A percentile compares a stretch with the other conserved stretches of the same genome.
These are phyloP conservation scores for Drosophila subsilvestris DNA, from an alignment of 2,888 invertebrate genomes.

Conservation along the genomic window DNA sequence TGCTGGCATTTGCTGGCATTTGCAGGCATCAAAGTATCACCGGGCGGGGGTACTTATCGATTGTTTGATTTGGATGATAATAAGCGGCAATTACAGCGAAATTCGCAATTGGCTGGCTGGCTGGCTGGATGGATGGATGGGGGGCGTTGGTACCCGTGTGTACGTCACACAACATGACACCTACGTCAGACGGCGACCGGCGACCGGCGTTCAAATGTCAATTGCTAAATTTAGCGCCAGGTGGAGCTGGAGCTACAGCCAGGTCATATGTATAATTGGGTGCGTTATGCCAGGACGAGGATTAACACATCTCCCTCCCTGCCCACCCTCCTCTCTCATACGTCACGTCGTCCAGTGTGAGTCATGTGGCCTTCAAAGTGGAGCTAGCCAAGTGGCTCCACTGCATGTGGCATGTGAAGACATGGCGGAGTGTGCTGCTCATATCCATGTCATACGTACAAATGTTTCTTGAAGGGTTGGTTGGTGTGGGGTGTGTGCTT, in stretches of 20 bases:
- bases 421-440: neutral
- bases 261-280: neutral
- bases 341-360: neutral
- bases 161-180: conserved; percentile 64
- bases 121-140: neutral
- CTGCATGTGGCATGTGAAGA: neutral
- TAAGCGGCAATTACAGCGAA: conserved; percentile 61
- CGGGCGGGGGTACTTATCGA: conserved; percentile 11
- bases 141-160: conserved; percentile 24
- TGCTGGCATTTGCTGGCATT: conserved; percentile 11
- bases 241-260: neutral
- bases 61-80: conserved; percentile 34
- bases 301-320: neutral
- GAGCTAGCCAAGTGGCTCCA: neutral
- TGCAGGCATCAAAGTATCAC: conserved; percentile 28
- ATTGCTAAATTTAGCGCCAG: conserved; percentile 47
- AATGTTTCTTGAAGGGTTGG: conserved; percentile 6
- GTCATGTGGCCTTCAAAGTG: neutral
- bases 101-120: conserved; percentile 46
- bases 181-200: conserved; percentile 55
- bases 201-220: conserved; percentile 30
- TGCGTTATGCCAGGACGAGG: neutral
- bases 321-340: neutral
- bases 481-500: conserved; percentile 11
- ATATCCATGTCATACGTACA: neutral